Percentiles rank a stretch among this genome's conserved stretches.
Evolutionary conservation across 2,113 vertebrate genomes (phyloP).

Genomic region (Apteryx mantelli): DNA sequence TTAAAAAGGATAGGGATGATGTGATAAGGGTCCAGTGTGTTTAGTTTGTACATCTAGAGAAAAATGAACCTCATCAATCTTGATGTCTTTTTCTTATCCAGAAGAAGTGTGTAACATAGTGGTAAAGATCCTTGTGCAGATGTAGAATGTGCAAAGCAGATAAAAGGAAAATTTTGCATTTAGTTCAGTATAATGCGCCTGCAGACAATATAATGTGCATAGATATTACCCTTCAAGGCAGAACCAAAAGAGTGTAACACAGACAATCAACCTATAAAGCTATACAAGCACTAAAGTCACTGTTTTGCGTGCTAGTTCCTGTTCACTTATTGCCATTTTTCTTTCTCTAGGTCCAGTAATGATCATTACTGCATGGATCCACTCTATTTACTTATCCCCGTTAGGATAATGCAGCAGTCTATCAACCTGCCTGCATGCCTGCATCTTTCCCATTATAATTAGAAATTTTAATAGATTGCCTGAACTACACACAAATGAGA

Average conservation of each 20-base stretch:
- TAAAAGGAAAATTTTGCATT: not conserved
- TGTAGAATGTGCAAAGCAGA: not conserved
- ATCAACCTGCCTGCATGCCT: not conserved
- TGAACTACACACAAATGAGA: not conserved
- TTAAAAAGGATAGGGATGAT: not conserved
- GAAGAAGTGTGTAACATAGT: not conserved
- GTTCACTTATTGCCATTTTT: not conserved
- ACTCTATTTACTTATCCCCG: not conserved
- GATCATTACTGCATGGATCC: not conserved
- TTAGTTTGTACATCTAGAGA: not conserved
- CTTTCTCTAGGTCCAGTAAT: not conserved
- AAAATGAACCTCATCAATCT: not conserved
- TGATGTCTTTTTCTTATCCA: not conserved
- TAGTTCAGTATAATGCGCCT: not conserved
- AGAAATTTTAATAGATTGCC: not conserved
- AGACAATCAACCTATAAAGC: not conserved
- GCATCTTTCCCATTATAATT: not conserved
- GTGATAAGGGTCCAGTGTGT: not conserved
- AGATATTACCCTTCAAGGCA: not conserved
- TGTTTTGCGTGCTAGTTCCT: not conserved
- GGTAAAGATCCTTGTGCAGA: not conserved
- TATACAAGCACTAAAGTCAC: not conserved
- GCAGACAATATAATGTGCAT: not conserved
- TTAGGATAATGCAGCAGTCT: not conserved
- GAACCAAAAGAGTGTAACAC: not conserved